A percentile compares a stretch with the other conserved stretches of the same genome.
These are phyloP conservation scores for Germaria angustata DNA, from an alignment of 2,888 invertebrate genomes.

Conservation along the genomic window DNA sequence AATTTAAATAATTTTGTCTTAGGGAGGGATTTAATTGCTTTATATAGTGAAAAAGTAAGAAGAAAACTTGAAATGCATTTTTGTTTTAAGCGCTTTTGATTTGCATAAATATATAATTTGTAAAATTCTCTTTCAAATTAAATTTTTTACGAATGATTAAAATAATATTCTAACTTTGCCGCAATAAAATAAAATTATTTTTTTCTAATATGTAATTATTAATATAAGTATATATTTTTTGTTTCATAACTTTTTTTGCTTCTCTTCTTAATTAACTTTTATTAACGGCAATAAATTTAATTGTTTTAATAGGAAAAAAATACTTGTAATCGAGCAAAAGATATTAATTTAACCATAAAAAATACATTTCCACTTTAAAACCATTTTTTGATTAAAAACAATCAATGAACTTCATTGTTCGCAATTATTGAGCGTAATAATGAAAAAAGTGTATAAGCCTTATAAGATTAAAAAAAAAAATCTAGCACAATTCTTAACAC, in stretches of 20 bases:
- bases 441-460: too few relatives aligned
- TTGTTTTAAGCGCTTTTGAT: background rate
- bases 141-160: background rate
- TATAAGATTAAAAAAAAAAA: too few relatives aligned
- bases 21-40: too few relatives aligned
- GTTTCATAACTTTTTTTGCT: background rate
- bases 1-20: conserved; percentile 10
- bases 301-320: background rate
- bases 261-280: background rate
- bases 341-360: conserved; percentile 4
- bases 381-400: background rate
- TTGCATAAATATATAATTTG: conserved; percentile 15
- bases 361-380: conserved; percentile 4
- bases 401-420: conserved; percentile 17
- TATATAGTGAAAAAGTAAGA: background rate
- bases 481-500: background rate
- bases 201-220: background rate
- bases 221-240: too few relatives aligned
- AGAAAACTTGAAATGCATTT: background rate
- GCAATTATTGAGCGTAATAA: background rate
- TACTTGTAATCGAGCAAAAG: background rate
- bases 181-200: background rate
- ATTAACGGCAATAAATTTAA: conserved; percentile 18
- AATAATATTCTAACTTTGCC: background rate
- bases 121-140: background rate